Evolutionary conservation across 2,113 vertebrate species (phyloP).

Genomic region (Motacilla alba): DNA sequence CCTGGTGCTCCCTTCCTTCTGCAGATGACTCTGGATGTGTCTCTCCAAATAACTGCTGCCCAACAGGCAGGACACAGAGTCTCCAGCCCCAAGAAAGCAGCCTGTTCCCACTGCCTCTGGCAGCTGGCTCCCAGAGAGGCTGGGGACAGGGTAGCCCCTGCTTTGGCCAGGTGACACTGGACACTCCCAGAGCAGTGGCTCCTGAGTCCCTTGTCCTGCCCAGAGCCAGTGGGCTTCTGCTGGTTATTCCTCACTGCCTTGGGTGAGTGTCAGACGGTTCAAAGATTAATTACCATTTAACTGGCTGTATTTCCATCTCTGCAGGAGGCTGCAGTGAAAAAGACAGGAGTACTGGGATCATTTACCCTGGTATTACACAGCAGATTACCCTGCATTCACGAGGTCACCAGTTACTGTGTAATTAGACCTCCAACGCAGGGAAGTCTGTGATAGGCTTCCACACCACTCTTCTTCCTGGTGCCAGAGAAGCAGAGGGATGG

Average conservation of each 20-base stretch:
- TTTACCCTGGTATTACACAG: slow-evolving; percentile 21
- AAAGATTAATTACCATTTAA: slow-evolving; percentile 42
- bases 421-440: slow-evolving; percentile 8
- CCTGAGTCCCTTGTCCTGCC: background rate
- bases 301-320: background rate
- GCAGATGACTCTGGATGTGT: background rate
- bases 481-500: slow-evolving; percentile 18
- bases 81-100: background rate
- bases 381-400: slow-evolving; percentile 44
- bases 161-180: background rate
- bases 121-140: background rate
- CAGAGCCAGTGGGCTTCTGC: background rate
- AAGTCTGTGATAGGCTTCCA: background rate
- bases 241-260: background rate
- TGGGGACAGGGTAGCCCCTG: background rate
- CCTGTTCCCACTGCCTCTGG: background rate
- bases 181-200: background rate
- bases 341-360: slow-evolving; percentile 33
- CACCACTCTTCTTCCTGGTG: background rate
- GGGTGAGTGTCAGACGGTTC: background rate
- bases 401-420: slow-evolving; percentile 39
- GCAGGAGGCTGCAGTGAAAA: background rate
- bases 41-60: background rate
- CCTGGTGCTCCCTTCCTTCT: background rate
- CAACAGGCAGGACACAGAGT: background rate